Conservation (phyloP, 2,888 invertebrate species). For the Aethes cnicana region DNA sequence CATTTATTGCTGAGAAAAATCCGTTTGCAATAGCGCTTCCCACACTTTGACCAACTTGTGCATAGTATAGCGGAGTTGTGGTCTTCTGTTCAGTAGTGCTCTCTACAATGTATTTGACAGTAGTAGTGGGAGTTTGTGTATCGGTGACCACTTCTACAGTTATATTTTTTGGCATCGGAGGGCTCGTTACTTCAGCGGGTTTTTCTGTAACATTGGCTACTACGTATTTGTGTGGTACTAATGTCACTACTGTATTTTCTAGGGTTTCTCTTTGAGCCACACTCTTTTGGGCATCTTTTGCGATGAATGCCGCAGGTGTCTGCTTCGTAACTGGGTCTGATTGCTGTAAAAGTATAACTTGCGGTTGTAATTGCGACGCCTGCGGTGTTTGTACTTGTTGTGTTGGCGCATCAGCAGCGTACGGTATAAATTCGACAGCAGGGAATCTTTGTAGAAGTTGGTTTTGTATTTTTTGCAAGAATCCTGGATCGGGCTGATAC, state of each 20-base stretch:
- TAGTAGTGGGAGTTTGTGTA: conserved; percentile 57
- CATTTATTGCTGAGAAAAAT: conserved; percentile 84
- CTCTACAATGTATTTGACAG: conserved; percentile 58
- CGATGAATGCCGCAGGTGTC: conserved; percentile 49
- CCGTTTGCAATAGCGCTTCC: conserved; percentile 64
- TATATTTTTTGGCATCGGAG: conserved; percentile 49
- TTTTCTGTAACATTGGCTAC: conserved; percentile 55
- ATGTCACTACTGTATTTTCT: conserved; percentile 57
- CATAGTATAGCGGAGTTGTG: conserved; percentile 70
- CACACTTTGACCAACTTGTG: conserved; percentile 70
- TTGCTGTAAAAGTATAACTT: conserved; percentile 52
- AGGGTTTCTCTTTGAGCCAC: conserved; percentile 68
- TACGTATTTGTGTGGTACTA: conserved; percentile 54
- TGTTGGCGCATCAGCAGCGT: conserved; percentile 53
- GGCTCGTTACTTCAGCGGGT: conserved; percentile 47
- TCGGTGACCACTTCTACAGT: conserved; percentile 54
- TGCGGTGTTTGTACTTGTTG: conserved; percentile 28
- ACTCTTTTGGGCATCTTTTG: conserved; percentile 55
- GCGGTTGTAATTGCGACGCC: conserved; percentile 32
- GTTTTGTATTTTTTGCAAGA: conserved; percentile 69
- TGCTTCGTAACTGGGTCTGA: conserved; percentile 59
- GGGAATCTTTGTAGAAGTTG: conserved; percentile 67
- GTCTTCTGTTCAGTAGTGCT: conserved; percentile 53
- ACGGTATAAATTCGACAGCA: conserved; percentile 70
- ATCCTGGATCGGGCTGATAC: conserved; percentile 79